phyloP scores from a whole-genome alignment of 2,888 invertebrate genomes.

The Acronicta aceris region DNA sequence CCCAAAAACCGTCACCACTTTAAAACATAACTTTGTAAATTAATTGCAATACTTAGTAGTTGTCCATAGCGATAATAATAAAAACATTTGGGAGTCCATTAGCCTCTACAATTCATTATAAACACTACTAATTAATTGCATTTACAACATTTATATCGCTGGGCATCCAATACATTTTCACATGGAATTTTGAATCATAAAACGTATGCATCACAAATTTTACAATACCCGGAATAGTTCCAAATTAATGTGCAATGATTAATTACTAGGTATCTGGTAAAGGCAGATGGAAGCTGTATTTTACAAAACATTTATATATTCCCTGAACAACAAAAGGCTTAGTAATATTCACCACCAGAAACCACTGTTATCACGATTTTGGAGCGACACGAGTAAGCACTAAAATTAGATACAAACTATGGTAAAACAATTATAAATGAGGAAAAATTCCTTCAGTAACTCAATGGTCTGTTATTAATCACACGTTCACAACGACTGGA shows the following conservation, averaged over 20 bases:
- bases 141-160: neutral
- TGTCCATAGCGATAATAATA: too few species aligned
- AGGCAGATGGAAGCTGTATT: conserved; percentile 14
- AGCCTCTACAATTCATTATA: too few species aligned
- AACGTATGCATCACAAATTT: conserved; percentile 9
- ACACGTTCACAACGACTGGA: conserved; percentile 35
- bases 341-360: conserved; percentile 6
- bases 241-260: conserved; percentile 18
- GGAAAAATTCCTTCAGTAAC: conserved; percentile 38
- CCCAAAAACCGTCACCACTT: too few species aligned
- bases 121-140: neutral
- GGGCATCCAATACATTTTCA: too few species aligned
- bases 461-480: conserved; percentile 26
- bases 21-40: too few species aligned
- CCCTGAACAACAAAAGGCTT: conserved; percentile 3
- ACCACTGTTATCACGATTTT: conserved; percentile 15
- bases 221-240: conserved; percentile 1
- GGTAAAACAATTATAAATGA: conserved; percentile 14
- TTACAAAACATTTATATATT: conserved; percentile 9
- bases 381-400: conserved; percentile 14
- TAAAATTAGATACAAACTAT: neutral
- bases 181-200: neutral
- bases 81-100: too few species aligned
- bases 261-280: conserved; percentile 21
- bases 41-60: too few species aligned